Evolutionary conservation across 2,888 invertebrate genomes (phyloP), one percentile per base, ranked within the genome.

Genomic region (Dynastes hyllus): DNA sequence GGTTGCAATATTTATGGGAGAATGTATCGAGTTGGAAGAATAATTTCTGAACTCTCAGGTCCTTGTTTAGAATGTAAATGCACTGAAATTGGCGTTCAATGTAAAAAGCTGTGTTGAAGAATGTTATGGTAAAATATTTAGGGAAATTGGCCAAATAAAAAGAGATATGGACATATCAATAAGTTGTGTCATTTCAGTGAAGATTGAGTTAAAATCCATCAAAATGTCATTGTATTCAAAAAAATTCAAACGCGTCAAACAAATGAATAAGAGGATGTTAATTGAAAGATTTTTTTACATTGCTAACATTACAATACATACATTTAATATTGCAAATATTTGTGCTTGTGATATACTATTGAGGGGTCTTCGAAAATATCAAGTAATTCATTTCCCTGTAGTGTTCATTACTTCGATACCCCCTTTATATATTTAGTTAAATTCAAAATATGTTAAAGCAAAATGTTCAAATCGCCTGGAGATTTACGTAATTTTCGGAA

Each of bases 1-100:
- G 96, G 96, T 0, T 97, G 97, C 87, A 97, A 97, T 89, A 96
- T 97, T 84, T 96, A 96, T 85, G 97, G 97, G 5, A 91, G 94
- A 81, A 96, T 96, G 95, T 96, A 96, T 88, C 91, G 94, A 32
- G 95, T 96, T 9, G 96, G 95, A 2, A 91, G 93, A 85, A 94
- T 95, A 83, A 96, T 97, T 84, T 92, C 94, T 1, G 96, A 97
- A 89, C 89, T 97, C 80, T 96, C 96, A 5, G 93, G 93, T 78
- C 93, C 94, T 13, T 97, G 97, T 88, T 92, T 94, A 83, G 95
- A 95, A 89, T 97, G 97, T 88, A 94, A 94, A 89, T 97, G 97
- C 89, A 95, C 96, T 58, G 95, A 96, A 87, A 89, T 94, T 80
- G 97, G 97, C 67, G 97, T 97, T 78, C 95, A 96, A 87, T 97